Base-by-base conservation (phyloP, 2,888 invertebrate genomes). In the Shargacucullia verbasci region DNA sequence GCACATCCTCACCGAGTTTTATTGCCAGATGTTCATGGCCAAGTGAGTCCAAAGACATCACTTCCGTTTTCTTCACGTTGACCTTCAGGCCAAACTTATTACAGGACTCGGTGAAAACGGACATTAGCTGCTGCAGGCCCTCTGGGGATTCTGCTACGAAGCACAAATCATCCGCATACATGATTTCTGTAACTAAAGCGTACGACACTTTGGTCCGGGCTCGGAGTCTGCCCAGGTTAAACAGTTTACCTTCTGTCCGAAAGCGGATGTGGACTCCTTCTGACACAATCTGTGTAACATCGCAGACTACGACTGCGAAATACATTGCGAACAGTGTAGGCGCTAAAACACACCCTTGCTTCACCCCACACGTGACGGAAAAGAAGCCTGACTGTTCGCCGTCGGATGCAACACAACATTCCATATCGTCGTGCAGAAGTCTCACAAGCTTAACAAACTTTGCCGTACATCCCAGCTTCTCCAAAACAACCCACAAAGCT, bases 161-260 rank as follows among this genome's bases (percentile, higher is more conserved):
- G 12, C 60, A 60, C 20, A 66, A 12, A 15, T 63, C 63, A 27
- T 67, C 65, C 0, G 70, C 67, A 50, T 70, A 68, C 44, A 62
- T 50, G 11, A 66, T 59, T 34, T 68, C 61, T 1, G 59, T 43
- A 9, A 69, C 54, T 20, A 46, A 0, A 4, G 45, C 37, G 9
- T 43, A n/a, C 0, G 44, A 52, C 0, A 52, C 56, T 34, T 46
- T 57, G 0, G 49, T 56, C 31, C 27, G 46, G 0, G 53, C 39
- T 27, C 29, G 56, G n/a, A 45, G 34, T 33, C 37, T 59, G n/a
- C 54, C 47, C 5, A 60, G 15, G 9, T 58, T 65, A 12, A 61
- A 66, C 34, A 66, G 13, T n/a, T 20, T 53, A 27, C 66, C 61
- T 27, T 62, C 40, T 0, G 49, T 59, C 20, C 59, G 48, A 31